Percentiles rank a stretch among this genome's conserved stretches.
Evolutionary conservation across 1,140 invertebrate species (phyloP).

Genomic region (Scaptomyza montana): DNA sequence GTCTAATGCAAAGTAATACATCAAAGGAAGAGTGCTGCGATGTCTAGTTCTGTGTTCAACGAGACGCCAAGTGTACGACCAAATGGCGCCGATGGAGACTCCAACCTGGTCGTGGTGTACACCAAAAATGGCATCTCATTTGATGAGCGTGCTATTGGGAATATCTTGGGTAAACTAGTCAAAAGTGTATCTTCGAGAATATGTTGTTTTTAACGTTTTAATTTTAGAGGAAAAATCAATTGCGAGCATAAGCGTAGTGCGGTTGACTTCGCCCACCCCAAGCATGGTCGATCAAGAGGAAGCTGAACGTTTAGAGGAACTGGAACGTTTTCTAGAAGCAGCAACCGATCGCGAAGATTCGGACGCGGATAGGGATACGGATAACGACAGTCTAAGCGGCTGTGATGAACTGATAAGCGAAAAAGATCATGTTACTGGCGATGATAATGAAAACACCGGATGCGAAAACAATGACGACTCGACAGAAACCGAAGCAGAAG

Average conservation of each 20-base stretch:
- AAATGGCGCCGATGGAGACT: conserved; percentile 55
- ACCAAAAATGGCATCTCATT: conserved; percentile 90
- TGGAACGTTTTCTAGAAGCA: conserved; percentile 56
- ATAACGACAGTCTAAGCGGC: conserved; percentile 50
- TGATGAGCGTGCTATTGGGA: conserved; percentile 88
- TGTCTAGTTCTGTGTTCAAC: conserved; percentile 81
- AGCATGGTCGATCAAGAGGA: conserved; percentile 83
- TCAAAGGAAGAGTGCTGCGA: conserved; percentile 26
- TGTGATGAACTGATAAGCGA: conserved; percentile 52
- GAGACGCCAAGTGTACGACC: conserved; percentile 57
- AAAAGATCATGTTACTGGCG: conserved; percentile 48
- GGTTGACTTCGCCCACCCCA: conserved; percentile 79
- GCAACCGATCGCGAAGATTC: conserved; percentile 55
- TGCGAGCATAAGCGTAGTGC: conserved; percentile 80
- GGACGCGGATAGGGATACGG: conserved; percentile 53
- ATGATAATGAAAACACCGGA: conserved; percentile 63
- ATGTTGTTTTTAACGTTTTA: not conserved
- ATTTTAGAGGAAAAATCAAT: conserved; percentile 75
- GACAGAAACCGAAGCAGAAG: conserved; percentile 65
- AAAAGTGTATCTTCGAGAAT: not conserved
- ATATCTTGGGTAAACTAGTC: conserved; percentile 86
- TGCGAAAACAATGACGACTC: conserved; percentile 61
- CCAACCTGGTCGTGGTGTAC: conserved; percentile 88
- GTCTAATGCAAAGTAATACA: conserved; percentile 37
- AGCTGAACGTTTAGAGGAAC: conserved; percentile 62